Percentiles rank a stretch among this genome's conserved stretches.
phyloP scores from a whole-genome alignment of 2,888 invertebrate species.

The Nomada ruficornis region DNA sequence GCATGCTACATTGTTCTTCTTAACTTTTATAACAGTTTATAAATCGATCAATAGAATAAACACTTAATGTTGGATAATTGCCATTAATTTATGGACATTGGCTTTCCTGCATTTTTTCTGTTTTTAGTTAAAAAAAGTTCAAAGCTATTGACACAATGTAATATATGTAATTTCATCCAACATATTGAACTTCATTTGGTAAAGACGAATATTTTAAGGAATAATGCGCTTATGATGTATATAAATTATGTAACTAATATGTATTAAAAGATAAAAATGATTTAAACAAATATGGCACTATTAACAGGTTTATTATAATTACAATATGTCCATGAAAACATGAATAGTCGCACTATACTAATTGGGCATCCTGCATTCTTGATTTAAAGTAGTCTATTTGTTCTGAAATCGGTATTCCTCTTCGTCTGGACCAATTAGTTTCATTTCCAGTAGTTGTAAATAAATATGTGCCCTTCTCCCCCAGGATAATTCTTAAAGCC shows the following conservation, averaged over 20 bases:
- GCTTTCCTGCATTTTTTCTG: slow-evolving; percentile 32
- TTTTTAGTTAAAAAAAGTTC: not conserved
- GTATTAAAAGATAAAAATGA: slow-evolving; percentile 48
- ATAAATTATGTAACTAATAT: slow-evolving; percentile 52
- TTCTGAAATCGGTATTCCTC: slow-evolving; percentile 87
- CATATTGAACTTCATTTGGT: slow-evolving; percentile 24
- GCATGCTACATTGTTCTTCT: slow-evolving; percentile 26
- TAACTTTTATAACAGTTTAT: slow-evolving; percentile 60
- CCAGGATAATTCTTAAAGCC: slow-evolving; percentile 89
- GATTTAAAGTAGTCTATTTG: slow-evolving; percentile 88
- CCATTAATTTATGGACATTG: slow-evolving; percentile 30
- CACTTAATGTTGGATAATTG: slow-evolving; percentile 32
- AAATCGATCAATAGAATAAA: slow-evolving; percentile 44
- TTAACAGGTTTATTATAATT: not conserved
- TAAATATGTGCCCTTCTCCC: slow-evolving; percentile 86
- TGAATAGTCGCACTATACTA: slow-evolving; percentile 1
- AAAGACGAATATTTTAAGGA: slow-evolving; percentile 26
- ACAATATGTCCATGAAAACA: slow-evolving; percentile 8
- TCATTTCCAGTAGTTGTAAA: slow-evolving; percentile 90
- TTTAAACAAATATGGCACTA: slow-evolving; percentile 1
- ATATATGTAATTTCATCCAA: slow-evolving; percentile 18
- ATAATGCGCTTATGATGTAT: slow-evolving; percentile 37
- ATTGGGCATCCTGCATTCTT: slow-evolving; percentile 29
- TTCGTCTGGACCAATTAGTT: slow-evolving; percentile 88
- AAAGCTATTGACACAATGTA: slow-evolving; percentile 14